These are phyloP conservation scores for Xyliphius kryptos DNA, from an alignment of 2,113 vertebrate genomes.

Conservation along the genomic window DNA sequence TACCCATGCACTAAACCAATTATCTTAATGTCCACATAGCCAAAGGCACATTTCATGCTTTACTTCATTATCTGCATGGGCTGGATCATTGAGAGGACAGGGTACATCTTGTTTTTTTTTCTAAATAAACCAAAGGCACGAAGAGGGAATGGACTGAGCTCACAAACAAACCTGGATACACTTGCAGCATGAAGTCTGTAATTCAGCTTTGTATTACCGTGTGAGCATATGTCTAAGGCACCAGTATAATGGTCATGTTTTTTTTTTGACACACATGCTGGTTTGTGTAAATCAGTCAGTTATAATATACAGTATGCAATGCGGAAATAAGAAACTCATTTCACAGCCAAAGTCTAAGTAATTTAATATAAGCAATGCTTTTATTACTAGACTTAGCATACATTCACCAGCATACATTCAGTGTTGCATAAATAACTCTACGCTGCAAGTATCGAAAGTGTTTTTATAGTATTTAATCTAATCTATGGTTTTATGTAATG, in stretches of 20 bases:
- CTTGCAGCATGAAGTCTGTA: neutral
- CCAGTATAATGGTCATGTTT: neutral
- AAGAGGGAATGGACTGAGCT: neutral
- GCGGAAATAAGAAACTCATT: neutral
- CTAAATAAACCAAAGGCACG: neutral
- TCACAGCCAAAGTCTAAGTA: neutral
- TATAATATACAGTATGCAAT: neutral
- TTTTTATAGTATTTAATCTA: neutral
- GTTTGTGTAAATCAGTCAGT: neutral
- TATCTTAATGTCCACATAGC: slow-evolving; percentile 9
- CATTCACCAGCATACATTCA: neutral
- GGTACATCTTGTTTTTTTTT: neutral
- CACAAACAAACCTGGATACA: neutral
- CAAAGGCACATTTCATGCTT: slow-evolving; percentile 14
- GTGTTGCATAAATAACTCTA: too few relatives aligned
- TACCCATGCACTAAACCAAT: slow-evolving; percentile 27
- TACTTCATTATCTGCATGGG: slow-evolving; percentile 28
- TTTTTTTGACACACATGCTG: neutral
- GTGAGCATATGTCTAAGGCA: neutral
- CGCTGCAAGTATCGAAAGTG: neutral
- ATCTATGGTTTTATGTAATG: neutral
- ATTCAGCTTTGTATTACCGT: neutral
- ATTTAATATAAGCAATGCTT: neutral
- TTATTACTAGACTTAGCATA: neutral
- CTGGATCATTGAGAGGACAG: slow-evolving; percentile 10